Percentiles rank a stretch among this genome's conserved stretches.
Conservation (phyloP, 2,888 invertebrate genomes). For the Acleris cristana region DNA sequence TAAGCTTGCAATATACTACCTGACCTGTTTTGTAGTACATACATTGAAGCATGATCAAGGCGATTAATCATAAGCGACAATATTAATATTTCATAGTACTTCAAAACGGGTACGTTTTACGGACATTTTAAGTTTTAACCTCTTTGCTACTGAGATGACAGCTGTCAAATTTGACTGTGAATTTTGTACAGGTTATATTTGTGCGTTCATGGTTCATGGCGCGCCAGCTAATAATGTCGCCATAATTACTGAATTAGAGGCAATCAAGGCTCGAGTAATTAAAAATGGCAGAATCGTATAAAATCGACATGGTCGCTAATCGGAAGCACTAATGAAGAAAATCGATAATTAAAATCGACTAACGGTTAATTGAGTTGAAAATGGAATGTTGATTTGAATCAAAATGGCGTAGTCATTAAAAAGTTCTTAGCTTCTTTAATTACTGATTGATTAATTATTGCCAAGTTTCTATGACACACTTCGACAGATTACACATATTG, state of each 20-base stretch:
- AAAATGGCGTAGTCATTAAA: constrained; percentile 34
- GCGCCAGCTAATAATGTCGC: constrained; percentile 57
- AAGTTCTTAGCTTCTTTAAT: constrained; percentile 1
- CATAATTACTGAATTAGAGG: constrained; percentile 65
- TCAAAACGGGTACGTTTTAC: too few species aligned
- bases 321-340: constrained; percentile 78
- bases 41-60: too few species aligned
- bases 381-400: constrained; percentile 59
- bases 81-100: too few species aligned
- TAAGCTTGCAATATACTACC: too few species aligned
- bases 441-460: not conserved
- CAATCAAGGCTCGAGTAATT: constrained; percentile 68
- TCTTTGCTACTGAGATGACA: too few species aligned
- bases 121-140: too few species aligned
- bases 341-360: constrained; percentile 76
- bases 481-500: not conserved
- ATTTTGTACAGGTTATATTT: constrained; percentile 1
- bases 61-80: too few species aligned
- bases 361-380: constrained; percentile 78
- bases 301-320: constrained; percentile 78
- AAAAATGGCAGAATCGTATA: constrained; percentile 74
- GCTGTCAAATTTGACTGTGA: too few species aligned
- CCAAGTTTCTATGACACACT: constrained; percentile 1
- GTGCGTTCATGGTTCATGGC: not conserved
- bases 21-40: too few species aligned